Evolutionary conservation across 2,888 invertebrate species (phyloP).

Genomic region (Drosophila nigricruria): DNA sequence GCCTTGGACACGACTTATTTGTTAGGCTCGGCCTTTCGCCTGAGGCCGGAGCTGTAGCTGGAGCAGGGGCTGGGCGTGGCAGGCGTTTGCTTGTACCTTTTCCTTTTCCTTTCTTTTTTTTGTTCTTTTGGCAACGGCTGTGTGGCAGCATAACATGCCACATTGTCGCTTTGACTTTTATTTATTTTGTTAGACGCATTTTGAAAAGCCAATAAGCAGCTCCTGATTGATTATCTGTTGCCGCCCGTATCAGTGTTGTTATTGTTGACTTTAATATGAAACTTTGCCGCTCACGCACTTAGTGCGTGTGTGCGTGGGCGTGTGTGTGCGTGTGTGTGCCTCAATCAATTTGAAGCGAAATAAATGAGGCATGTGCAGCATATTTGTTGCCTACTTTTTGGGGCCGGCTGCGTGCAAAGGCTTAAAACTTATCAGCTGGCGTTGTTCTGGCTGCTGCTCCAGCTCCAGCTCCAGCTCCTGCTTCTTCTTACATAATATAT

Average conservation of each 20-base stretch:
- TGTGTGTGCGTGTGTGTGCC: conserved; percentile 34
- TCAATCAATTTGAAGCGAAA: conserved; percentile 76
- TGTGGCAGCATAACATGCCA: conserved; percentile 60
- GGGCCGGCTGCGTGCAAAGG: conserved; percentile 42
- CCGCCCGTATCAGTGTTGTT: conserved; percentile 34
- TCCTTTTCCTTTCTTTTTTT: too few species aligned
- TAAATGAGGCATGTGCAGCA: conserved; percentile 69
- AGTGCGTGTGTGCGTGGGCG: conserved; percentile 8
- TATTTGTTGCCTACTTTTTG: conserved; percentile 41
- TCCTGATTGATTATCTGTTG: conserved; percentile 76
- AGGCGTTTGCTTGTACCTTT: not conserved
- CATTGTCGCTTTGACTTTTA: conserved; percentile 76
- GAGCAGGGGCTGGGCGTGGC: not conserved
- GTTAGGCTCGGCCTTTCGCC: conserved; percentile 5
- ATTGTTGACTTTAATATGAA: conserved; percentile 47
- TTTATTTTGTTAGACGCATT: conserved; percentile 77
- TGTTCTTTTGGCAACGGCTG: conserved; percentile 14
- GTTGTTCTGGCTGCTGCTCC: not conserved
- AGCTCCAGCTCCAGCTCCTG: not conserved
- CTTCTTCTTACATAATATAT: conserved; percentile 12
- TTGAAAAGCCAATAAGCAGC: conserved; percentile 80
- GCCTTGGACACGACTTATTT: conserved; percentile 45
- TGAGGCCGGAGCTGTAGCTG: not conserved
- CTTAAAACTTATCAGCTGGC: conserved; percentile 56
- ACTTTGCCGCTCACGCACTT: conserved; percentile 26